phyloP scores from a whole-genome alignment of 2,113 vertebrate genomes.

The Eurypyga helias region DNA sequence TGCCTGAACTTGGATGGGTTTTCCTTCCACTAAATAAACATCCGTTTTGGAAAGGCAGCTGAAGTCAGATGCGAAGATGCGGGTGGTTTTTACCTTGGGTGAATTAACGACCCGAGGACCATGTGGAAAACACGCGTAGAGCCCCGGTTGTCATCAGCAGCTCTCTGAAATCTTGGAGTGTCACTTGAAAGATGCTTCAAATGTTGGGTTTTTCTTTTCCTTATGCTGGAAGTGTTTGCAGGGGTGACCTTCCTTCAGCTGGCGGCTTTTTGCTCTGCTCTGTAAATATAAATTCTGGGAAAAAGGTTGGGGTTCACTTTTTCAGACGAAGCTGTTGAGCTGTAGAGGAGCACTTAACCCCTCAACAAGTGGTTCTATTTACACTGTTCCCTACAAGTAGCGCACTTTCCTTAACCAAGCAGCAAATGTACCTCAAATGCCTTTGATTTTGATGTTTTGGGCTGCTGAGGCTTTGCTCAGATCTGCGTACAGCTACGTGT shows the following conservation, averaged over 20 bases:
- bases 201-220: not conserved
- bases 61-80: rapidly evolving
- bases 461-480: not conserved
- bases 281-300: not conserved
- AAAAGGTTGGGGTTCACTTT: no score
- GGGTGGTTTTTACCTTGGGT: no score
- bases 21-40: not conserved
- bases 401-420: not conserved
- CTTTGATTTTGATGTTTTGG: not conserved
- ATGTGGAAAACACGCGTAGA: rapidly evolving
- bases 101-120: not conserved
- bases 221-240: not conserved
- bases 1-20: not conserved
- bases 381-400: not conserved
- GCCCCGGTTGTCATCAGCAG: not conserved
- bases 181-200: not conserved
- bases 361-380: not conserved
- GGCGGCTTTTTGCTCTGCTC: not conserved
- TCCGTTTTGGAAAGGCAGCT: not conserved
- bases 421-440: not conserved
- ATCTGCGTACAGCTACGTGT: not conserved
- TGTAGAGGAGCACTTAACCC: not conserved
- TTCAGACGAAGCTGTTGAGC: not conserved
- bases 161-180: not conserved
- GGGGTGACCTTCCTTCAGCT: not conserved